Conservation (phyloP, 2,113 vertebrate genomes). For the Rhea americana region DNA sequence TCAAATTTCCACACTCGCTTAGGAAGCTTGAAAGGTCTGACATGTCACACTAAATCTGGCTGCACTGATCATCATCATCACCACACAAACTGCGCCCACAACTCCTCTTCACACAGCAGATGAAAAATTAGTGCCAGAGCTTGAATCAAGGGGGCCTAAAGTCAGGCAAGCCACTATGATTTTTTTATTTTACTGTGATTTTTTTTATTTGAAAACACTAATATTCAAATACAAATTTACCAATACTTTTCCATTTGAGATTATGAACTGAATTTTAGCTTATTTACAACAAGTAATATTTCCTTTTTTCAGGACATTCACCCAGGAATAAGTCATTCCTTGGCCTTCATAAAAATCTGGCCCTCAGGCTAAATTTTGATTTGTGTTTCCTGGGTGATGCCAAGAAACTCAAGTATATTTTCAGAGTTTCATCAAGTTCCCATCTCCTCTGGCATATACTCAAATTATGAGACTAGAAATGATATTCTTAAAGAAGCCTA, state of each 20-base stretch:
- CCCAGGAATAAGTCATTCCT: background rate
- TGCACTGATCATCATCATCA: background rate
- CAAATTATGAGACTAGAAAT: background rate
- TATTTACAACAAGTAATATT: background rate
- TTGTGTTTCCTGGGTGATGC: conserved; percentile 7
- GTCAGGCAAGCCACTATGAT: background rate
- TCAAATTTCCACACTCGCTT: background rate
- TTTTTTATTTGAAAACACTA: background rate
- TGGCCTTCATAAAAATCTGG: background rate
- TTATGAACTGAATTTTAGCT: background rate
- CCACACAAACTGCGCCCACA: background rate
- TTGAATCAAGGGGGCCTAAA: rapidly evolving
- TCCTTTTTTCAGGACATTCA: background rate
- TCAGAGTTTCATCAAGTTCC: background rate
- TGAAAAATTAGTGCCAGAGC: background rate
- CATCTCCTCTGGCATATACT: background rate
- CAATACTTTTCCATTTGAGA: background rate
- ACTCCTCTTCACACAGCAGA: background rate
- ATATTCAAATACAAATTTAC: background rate
- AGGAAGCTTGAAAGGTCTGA: background rate
- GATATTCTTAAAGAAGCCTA: background rate
- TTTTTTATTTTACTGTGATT: background rate
- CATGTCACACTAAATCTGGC: rapidly evolving
- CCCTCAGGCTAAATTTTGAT: background rate
- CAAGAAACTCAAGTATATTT: conserved; percentile 14